phyloP scores from a whole-genome alignment of 2,797 vertebrate species.

The Adelosebastes latens region DNA sequence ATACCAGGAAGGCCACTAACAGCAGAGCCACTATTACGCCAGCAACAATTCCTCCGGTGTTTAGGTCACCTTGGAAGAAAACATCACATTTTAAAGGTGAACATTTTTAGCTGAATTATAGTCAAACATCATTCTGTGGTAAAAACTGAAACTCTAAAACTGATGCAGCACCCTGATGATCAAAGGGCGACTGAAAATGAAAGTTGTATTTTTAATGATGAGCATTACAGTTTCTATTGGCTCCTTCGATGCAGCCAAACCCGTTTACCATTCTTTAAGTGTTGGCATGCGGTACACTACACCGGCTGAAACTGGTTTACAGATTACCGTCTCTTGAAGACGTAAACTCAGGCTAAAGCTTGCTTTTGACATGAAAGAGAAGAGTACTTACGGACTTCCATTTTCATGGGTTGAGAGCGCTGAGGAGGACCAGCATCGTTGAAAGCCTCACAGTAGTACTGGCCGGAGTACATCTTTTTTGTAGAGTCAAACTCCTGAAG shows the following conservation, averaged over 20 bases:
- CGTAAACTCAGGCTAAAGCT: neutral
- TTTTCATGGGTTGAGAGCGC: slow-evolving; percentile 57
- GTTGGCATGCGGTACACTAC: neutral
- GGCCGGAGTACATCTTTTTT: slow-evolving; percentile 72
- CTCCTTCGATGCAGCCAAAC: slow-evolving; percentile 3
- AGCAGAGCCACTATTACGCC: slow-evolving; percentile 88
- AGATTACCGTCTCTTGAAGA: neutral
- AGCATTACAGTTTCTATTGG: neutral
- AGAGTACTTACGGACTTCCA: slow-evolving; percentile 88
- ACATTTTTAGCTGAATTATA: neutral
- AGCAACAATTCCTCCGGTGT: slow-evolving; percentile 90
- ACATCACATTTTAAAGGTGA: neutral
- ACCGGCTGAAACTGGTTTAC: neutral
- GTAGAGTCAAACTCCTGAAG: slow-evolving; percentile 79
- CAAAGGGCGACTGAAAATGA: neutral
- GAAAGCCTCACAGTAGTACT: slow-evolving; percentile 85
- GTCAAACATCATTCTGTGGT: rapidly evolving
- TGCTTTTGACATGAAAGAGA: neutral
- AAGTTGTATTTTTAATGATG: neutral
- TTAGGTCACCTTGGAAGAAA: slow-evolving; percentile 84
- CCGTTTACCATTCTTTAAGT: neutral
- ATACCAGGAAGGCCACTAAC: slow-evolving; percentile 79
- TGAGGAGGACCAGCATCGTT: slow-evolving; percentile 79
- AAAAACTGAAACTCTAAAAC: neutral
- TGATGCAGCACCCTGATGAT: neutral